phyloP scores from a whole-genome alignment of 2,888 invertebrate species.

The Lymantria dispar region DNA sequence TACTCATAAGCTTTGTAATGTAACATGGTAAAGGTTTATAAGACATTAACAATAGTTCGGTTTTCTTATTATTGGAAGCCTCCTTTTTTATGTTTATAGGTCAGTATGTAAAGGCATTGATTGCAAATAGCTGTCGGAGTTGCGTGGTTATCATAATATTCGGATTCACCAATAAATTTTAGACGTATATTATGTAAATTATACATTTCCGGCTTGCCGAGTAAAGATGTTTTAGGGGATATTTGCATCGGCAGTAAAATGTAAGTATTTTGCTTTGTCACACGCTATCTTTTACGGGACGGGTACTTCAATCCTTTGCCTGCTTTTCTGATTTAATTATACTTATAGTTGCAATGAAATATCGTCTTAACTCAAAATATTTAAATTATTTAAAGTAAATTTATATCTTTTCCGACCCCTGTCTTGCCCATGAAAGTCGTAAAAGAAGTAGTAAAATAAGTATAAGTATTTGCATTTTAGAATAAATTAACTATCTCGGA shows the following conservation, averaged over 20 bases:
- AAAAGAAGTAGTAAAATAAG: no score
- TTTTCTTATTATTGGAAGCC: conserved; percentile 35
- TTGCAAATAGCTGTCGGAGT: conserved; percentile 19
- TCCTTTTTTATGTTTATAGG: conserved; percentile 45
- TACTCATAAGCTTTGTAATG: conserved; percentile 9
- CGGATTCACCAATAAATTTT: conserved; percentile 2
- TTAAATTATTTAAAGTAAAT: no score
- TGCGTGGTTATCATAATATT: neutral
- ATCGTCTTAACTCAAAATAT: no score
- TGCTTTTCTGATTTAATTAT: neutral
- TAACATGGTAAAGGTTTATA: conserved; percentile 22
- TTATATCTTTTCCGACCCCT: no score
- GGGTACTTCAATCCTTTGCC: neutral
- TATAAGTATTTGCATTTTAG: no score
- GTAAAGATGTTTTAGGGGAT: conserved; percentile 16
- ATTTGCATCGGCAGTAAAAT: conserved; percentile 14
- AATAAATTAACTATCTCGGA: no score
- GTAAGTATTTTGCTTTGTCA: conserved; percentile 13
- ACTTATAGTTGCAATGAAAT: no score
- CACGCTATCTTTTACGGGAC: conserved; percentile 12
- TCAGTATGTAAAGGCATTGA: conserved; percentile 40
- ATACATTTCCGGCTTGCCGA: neutral
- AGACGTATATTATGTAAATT: conserved; percentile 3
- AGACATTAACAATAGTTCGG: conserved; percentile 37
- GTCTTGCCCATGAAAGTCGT: no score